Evolutionary conservation across 2,113 vertebrate genomes (phyloP), one percentile per base, ranked within the genome.

Genomic region (Psophia crepitans): DNA sequence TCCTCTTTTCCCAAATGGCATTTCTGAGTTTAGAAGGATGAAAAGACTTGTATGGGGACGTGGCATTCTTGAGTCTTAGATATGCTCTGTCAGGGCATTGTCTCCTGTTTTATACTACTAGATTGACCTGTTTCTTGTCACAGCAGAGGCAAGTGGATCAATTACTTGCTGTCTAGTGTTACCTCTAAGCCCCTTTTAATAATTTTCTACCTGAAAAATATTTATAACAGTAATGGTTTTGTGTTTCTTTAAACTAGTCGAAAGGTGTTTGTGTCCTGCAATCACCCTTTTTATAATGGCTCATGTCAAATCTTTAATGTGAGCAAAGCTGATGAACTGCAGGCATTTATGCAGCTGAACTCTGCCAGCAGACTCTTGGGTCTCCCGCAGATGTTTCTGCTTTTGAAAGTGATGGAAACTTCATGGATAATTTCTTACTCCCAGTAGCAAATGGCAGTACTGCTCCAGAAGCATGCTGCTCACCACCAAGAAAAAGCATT

Each of bases 341-440:
- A 93, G 73, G 57, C 32, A 19, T 96, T 97, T 94, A 93, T 20
- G 43, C 65, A 86, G 73, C 84, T 94, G 96, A 96, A 82, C 68
- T 95, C 95, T 86, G 71, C 57, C 73, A 85, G 82, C 12, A 93
- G 33, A 91, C 93, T 94, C 88, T 75, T 70, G 81, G 80, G 90
- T 90, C 65, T 93, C 64, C 63, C 87, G 87, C 63, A 86, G 91
- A 96, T 94, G 94, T 90, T 96, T 79, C 82, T 97, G 75, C 75
- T 97, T 97, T 95, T 93, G 69, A 84, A 93, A 90, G 81, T 74
- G 82, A 96, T 95, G 89, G 78, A 83, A 96, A 95, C 93, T 96
- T 97, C 90, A 96, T 77, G 84, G 96, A 96, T 98, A 97, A 95
- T 96, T 97, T 97, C 93, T 84, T 57, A 92, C 32, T 95, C 87